phyloP scores from a whole-genome alignment of 2,797 vertebrate genomes.

The Pteropus rufus region DNA sequence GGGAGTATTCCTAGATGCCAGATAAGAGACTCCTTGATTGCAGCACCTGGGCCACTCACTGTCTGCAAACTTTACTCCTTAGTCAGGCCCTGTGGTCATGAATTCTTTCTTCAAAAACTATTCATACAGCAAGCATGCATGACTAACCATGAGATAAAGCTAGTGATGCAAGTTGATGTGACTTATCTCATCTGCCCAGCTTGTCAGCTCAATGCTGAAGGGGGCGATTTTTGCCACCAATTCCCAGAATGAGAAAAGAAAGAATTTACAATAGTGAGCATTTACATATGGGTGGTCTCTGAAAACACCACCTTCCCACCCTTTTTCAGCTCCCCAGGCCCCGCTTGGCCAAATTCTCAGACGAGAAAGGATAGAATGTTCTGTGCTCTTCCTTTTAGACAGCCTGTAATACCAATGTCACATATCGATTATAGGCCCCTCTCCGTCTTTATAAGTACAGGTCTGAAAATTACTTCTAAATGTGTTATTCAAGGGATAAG shows the following conservation, averaged over 20 bases:
- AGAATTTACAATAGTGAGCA: neutral
- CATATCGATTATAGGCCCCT: fast-evolving
- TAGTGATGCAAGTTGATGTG: neutral
- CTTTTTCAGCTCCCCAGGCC: neutral
- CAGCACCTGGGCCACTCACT: neutral
- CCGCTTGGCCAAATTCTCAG: neutral
- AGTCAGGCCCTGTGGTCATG: neutral
- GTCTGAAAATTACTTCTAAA: neutral
- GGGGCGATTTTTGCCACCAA: neutral
- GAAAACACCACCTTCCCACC: too few relatives aligned
- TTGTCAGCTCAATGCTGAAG: neutral
- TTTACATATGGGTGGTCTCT: neutral
- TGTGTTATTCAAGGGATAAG: fast-evolving
- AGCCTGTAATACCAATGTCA: neutral
- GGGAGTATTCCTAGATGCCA: neutral
- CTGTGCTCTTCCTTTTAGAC: neutral
- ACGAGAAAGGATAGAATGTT: neutral
- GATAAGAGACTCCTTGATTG: neutral
- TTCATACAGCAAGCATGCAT: neutral
- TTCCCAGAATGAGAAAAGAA: neutral
- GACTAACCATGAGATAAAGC: neutral
- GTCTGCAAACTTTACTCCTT: neutral
- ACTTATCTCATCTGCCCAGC: neutral
- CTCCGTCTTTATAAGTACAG: fast-evolving
- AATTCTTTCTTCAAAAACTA: conserved; percentile 17